Conservation (phyloP, 2,113 vertebrate species). For the Athene noctua region DNA sequence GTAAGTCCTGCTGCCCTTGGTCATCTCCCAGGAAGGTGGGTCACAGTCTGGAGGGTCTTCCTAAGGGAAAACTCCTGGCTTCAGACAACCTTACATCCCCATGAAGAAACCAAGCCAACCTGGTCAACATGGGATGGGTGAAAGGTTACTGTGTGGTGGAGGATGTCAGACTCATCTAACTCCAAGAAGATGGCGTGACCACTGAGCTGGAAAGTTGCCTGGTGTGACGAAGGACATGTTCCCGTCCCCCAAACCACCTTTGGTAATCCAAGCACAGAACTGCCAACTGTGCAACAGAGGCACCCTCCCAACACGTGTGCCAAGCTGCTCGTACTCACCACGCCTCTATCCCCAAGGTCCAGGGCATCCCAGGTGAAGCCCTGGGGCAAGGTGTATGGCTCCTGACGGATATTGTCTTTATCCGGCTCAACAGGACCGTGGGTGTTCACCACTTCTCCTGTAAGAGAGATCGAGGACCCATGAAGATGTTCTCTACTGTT, state of each 20-base stretch:
- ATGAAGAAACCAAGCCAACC: neutral
- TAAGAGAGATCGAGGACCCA: neutral
- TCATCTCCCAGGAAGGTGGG: neutral
- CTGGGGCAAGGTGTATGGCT: slow-evolving; percentile 94
- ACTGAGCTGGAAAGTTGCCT: neutral
- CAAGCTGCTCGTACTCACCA: slow-evolving; percentile 81
- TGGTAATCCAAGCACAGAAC: neutral
- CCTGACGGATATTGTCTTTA: slow-evolving; percentile 93
- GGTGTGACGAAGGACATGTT: fast-evolving
- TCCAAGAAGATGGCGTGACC: neutral
- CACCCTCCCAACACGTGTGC: fast-evolving
- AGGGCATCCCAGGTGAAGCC: slow-evolving; percentile 97
- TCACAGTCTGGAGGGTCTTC: neutral
- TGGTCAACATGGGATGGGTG: neutral
- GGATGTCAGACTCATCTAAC: neutral
- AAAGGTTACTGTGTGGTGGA: neutral
- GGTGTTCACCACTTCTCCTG: slow-evolving; percentile 96
- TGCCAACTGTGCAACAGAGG: fast-evolving
- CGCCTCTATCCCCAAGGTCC: slow-evolving; percentile 87
- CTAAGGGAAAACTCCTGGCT: neutral
- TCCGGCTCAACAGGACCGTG: slow-evolving; percentile 94
- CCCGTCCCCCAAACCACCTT: neutral
- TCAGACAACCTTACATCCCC: neutral
- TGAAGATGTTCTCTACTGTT: neutral
- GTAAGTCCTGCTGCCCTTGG: neutral